Percentiles rank a stretch among this genome's conserved stretches.
These are phyloP conservation scores for Limnephilus auricula DNA, from an alignment of 2,888 invertebrate species.

Conservation along the genomic window DNA sequence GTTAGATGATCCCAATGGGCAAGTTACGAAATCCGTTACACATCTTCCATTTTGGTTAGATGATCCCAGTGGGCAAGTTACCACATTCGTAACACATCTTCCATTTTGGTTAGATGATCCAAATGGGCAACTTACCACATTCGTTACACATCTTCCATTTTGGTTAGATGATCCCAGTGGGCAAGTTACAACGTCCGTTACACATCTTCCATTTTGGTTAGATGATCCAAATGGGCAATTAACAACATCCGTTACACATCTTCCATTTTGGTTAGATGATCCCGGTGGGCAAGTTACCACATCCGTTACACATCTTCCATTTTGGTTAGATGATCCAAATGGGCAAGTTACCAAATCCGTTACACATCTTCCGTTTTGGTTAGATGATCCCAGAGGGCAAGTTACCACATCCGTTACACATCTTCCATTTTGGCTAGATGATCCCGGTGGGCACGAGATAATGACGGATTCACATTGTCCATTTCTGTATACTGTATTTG, in stretches of 20 bases:
- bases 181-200: background rate
- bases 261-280: background rate
- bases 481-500: background rate
- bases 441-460: background rate
- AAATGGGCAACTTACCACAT: background rate
- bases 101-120: background rate
- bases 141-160: background rate
- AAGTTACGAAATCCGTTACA: background rate
- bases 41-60: constrained; percentile 6
- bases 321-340: too few relatives aligned
- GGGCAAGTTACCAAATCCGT: background rate
- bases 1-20: background rate
- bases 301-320: background rate
- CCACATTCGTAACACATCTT: background rate
- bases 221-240: background rate
- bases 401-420: background rate
- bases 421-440: background rate
- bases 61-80: constrained; percentile 3
- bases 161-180: background rate
- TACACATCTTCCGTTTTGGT: constrained; percentile 24
- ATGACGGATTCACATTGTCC: constrained; percentile 19
- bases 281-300: background rate
- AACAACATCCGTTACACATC: background rate
- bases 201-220: background rate
- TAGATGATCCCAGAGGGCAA: background rate